A percentile compares a stretch with the other conserved stretches of the same genome.
Evolutionary conservation across 2,113 vertebrate species (phyloP).

Genomic region (Hemicordylus capensis): DNA sequence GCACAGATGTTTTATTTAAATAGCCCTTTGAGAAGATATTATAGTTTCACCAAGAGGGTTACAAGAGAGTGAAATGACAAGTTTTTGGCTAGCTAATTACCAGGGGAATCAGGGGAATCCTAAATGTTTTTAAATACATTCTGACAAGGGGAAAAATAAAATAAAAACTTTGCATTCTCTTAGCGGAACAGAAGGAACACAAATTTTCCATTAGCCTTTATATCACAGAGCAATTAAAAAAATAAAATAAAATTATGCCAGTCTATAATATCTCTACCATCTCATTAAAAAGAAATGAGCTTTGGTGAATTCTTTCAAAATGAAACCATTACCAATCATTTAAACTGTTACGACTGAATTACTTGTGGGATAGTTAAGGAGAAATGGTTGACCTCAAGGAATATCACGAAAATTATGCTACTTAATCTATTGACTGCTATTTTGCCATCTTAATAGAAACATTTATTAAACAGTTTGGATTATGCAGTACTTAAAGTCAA

Average conservation of each 20-base stretch:
- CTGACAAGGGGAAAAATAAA: neutral
- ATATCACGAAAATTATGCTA: slow-evolving; percentile 11
- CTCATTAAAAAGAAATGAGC: slow-evolving; percentile 59
- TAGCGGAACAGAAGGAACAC: slow-evolving; percentile 47
- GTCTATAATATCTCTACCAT: slow-evolving; percentile 49
- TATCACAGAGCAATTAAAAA: slow-evolving; percentile 34
- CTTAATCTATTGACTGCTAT: slow-evolving; percentile 21
- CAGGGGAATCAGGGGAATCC: slow-evolving; percentile 2
- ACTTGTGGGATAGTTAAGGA: slow-evolving; percentile 40
- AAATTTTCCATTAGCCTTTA: slow-evolving; percentile 54
- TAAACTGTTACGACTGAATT: slow-evolving; percentile 24
- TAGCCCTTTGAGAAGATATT: neutral
- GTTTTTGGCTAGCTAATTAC: neutral
- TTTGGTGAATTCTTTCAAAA: slow-evolving; percentile 41
- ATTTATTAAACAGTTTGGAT: slow-evolving; percentile 24
- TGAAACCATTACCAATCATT: slow-evolving; percentile 36
- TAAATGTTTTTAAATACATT: neutral
- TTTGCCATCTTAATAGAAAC: neutral
- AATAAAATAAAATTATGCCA: slow-evolving; percentile 25
- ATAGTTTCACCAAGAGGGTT: no score
- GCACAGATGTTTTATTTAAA: neutral
- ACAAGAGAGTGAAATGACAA: slow-evolving; percentile 21
- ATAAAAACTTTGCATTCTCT: slow-evolving; percentile 22
- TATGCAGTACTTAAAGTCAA: slow-evolving; percentile 8
- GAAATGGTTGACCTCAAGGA: slow-evolving; percentile 38